Percentiles rank a stretch among this genome's conserved stretches.
Evolutionary conservation across 2,888 invertebrate genomes (phyloP).

Genomic region (Phyto melanocephala): DNA sequence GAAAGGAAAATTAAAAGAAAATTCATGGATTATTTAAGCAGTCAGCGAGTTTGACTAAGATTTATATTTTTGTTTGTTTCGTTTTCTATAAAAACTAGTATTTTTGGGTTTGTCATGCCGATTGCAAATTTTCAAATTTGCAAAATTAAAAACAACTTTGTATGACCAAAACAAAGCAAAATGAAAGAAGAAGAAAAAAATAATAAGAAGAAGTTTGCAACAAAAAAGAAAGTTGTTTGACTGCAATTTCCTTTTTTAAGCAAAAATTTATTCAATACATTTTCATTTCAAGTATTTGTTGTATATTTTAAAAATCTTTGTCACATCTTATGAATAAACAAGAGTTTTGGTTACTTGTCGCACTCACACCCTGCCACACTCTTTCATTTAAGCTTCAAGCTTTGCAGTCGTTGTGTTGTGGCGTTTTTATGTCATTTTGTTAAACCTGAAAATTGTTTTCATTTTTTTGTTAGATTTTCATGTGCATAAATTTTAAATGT

Average conservation of each 20-base stretch:
- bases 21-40: conserved; percentile 28
- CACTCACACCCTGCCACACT: neutral
- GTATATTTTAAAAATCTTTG: conserved; percentile 6
- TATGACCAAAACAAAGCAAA: conserved; percentile 39
- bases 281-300: conserved; percentile 14
- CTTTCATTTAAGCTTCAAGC: conserved; percentile 1
- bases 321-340: conserved; percentile 15
- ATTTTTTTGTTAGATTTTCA: conserved; percentile 11
- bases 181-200: neutral
- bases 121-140: conserved; percentile 18
- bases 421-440: conserved; percentile 39
- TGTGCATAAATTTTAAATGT: neutral
- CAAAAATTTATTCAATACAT: conserved; percentile 20
- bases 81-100: conserved; percentile 53
- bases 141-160: conserved; percentile 8
- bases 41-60: conserved; percentile 31
- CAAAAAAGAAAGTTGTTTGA: conserved; percentile 63
- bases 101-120: conserved; percentile 37
- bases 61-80: conserved; percentile 17
- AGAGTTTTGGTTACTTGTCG: neutral
- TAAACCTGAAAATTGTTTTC: too few relatives aligned
- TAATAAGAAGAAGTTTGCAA: conserved; percentile 34
- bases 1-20: conserved; percentile 63
- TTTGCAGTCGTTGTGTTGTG: neutral
- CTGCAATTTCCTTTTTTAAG: conserved; percentile 62